Evolutionary conservation across 2,797 vertebrate species (phyloP), one percentile per base, ranked within the genome.

Genomic region (Sitta carolinensis): DNA sequence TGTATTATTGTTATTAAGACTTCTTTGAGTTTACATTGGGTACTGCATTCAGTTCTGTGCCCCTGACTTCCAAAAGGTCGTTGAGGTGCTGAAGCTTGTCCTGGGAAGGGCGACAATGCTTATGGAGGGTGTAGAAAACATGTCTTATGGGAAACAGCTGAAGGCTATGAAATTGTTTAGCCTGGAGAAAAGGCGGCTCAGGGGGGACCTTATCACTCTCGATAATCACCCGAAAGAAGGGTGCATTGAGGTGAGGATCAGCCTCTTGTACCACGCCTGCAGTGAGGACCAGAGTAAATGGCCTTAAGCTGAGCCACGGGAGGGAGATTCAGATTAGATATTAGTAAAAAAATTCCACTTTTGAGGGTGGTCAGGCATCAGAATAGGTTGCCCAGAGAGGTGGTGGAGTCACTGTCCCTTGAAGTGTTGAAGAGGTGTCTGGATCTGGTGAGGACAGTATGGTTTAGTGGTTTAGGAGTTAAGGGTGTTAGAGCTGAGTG

Each of bases 231-330:
- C 1, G 2, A 59, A 73, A 74, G 13, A 21, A 55, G 4, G 3
- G 0, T 40, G 16, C 20, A 17, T 2, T 21, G 34, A 51, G 15
- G 17, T 34, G 38, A 20, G 16, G 5, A 4, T 5, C 7, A 5
- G 16, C 29, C 26, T 58, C 62, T 74, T 42, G 34, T 20, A 30
- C 34, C 7, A 11, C 26, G 27, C 9, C 55, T 69, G 8, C n/a
- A 43, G 55, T 20, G 27, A 62, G 55, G 7, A 69, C 6, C 20
- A 63, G 63, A 76, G 16, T 17, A 25, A 51, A 38, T 4, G 11
- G 19, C 43, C 36, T 45, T 29, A 30, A 54, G 2, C 9, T 63
- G 57, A 69, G 23, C 10, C 23, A 30, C 36, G 36, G 36, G 36
- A 4, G 8, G 19, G 32, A 51, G 23, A 69, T 45, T 21, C n/a